Evolutionary conservation across 2,888 invertebrate species (phyloP).

Genomic region (Nezara viridula): DNA sequence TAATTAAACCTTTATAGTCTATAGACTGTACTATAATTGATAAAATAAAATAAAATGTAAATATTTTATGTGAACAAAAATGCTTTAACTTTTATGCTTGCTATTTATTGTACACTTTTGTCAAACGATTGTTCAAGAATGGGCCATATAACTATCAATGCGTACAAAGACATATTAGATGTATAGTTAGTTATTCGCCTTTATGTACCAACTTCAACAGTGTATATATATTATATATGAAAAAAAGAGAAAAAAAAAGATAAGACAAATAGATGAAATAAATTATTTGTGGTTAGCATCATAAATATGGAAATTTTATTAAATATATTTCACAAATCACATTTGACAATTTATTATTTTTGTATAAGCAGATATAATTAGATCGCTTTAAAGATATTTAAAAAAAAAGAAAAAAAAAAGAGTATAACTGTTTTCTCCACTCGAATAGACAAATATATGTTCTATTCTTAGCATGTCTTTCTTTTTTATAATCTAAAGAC

Average conservation of each 20-base stretch:
- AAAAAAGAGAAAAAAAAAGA: slow-evolving; percentile 1
- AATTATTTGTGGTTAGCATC: slow-evolving; percentile 42
- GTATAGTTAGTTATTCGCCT: slow-evolving; percentile 63
- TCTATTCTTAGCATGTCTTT: slow-evolving; percentile 58
- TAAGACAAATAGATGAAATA: slow-evolving; percentile 15
- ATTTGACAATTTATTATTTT: slow-evolving; percentile 60
- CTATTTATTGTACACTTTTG: slow-evolving; percentile 63
- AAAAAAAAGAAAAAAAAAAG: neutral
- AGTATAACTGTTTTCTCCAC: slow-evolving; percentile 38
- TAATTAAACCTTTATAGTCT: slow-evolving; percentile 51
- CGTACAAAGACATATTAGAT: slow-evolving; percentile 62
- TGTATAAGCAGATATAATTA: slow-evolving; percentile 57
- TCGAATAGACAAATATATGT: slow-evolving; percentile 45
- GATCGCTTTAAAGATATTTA: slow-evolving; percentile 53
- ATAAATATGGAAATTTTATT: slow-evolving; percentile 47
- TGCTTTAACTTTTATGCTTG: slow-evolving; percentile 63
- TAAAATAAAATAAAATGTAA: slow-evolving; percentile 43
- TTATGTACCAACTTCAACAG: slow-evolving; percentile 61
- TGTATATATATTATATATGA: slow-evolving; percentile 60
- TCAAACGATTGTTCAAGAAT: slow-evolving; percentile 62
- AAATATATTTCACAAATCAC: slow-evolving; percentile 54
- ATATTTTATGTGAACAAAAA: slow-evolving; percentile 61
- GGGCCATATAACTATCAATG: slow-evolving; percentile 63
- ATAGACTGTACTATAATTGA: slow-evolving; percentile 40
- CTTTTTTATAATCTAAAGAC: slow-evolving; percentile 44